Evolutionary conservation across 2,888 invertebrate genomes (phyloP), one percentile per base, ranked within the genome.

Genomic region (Hartigia nigra): DNA sequence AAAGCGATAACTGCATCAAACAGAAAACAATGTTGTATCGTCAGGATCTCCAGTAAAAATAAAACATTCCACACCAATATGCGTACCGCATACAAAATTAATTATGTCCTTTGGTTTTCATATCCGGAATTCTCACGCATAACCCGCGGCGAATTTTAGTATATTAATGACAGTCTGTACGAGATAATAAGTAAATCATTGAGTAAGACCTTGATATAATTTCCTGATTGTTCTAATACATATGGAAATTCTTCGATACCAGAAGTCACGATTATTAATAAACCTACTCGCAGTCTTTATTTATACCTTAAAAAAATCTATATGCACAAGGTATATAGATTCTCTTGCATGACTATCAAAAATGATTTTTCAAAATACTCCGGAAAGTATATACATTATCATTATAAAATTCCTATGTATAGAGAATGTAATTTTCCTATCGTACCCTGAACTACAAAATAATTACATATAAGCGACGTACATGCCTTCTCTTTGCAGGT

Each of bases 401-500:
- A 1, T 23, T 39, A 39, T 5, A 9, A 39, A 39, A 55, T 3
- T 23, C 55, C 2, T 23, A 2, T 55, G 55, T 23, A 23, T 55
- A 23, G 23, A 55, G 1, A 55, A 55, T 9, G 23, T 39, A 2
- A 23, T 39, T 23, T 39, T 23, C 23, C 23, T 23, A 5, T 39
- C 39, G 39, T 23, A 23, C 5, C 14, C 5, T 14, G 5, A 39
- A 4, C 39, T 39, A 39, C 5, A 9, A 39, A 39, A 23, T 14
- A 39, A 39, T 55, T 55, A 55, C 23, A 23, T 23, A 23, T 55
- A 23, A 55, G 23, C 9, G 5, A 55, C 55, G 14, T 55, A 55
- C 9, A 23, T 9, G 23, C 23, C 9, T 55, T 55, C 9, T 75
- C 74, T 76, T 77, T 75, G n/a, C 84, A 92, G 92, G 92, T 72